Evolutionary conservation across 2,888 invertebrate genomes (phyloP), one percentile per base, ranked within the genome.

Genomic region (Seladonia tumulorum): DNA sequence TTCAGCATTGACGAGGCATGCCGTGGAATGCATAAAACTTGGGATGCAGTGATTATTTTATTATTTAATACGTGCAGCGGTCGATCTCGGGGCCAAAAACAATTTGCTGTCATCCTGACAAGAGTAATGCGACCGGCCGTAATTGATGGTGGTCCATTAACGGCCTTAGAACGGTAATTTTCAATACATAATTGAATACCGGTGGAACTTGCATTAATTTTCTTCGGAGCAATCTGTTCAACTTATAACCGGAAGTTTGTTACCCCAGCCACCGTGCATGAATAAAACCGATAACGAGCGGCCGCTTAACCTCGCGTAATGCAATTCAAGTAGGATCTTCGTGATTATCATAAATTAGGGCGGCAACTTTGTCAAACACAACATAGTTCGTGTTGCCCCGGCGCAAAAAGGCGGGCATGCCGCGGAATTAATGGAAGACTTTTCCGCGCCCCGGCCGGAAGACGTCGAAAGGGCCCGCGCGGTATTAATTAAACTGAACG

Each of bases 221-320:
- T 25, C 79, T 49, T 14, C 47, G 8, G 35, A 73, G 73, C 76
- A 76, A 85, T 83, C 83, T 79, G 72, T 73, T 76, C 79, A 79
- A 79, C 79, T 85, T 76, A 74, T 76, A 76, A 85, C 73, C 60
- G 85, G 79, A 76, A 79, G 79, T 85, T 83, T 76, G 83, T 85
- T 85, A 76, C 66, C 72, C 75, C 39, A 5, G 25, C 60, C 60
- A 5, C 57, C 63, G 79, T 76, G 83, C 85, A 83, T 83, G 83
- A 85, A 83, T 79, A 85, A 85, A 83, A 83, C 85, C 85, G 85
- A 85, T 85, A 83, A 85, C 83, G 83, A 85, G 79, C 68, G 73
- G 66, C 68, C 72, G 72, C 79, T 79, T 79, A 85, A 79, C 83
- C 79, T 57, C 66, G 42, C 83, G 82, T 83, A 82, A 83, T 83